A percentile compares a stretch with the other conserved stretches of the same genome.
phyloP scores from a whole-genome alignment of 2,113 vertebrate species.

The Lathamus discolor region DNA sequence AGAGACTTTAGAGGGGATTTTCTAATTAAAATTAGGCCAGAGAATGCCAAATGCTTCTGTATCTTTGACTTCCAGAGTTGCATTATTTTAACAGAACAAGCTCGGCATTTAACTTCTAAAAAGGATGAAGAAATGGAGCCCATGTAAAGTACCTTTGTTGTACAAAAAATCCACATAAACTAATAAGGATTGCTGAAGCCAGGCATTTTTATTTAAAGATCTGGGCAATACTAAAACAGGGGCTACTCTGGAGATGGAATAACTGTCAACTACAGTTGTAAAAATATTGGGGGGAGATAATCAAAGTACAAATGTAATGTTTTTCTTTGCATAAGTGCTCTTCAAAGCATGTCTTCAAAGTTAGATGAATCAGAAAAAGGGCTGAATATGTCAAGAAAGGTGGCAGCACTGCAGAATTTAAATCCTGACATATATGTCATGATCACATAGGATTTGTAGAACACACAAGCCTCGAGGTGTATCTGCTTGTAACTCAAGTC shows the following conservation, averaged over 20 bases:
- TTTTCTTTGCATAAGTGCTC: background rate
- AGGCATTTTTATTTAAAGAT: background rate
- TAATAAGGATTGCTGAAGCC: background rate
- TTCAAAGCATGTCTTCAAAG: background rate
- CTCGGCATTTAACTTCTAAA: background rate
- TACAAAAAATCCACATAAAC: background rate
- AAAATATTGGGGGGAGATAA: background rate
- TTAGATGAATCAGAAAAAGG: background rate
- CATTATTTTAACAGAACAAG: background rate
- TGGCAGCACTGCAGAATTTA: background rate
- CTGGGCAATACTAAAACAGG: background rate
- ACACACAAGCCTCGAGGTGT: conserved; percentile 12
- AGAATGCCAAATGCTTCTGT: background rate
- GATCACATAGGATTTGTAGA: background rate
- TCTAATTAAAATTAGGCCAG: background rate
- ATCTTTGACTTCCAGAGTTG: background rate
- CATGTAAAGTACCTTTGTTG: background rate
- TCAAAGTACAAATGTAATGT: background rate
- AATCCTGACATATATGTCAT: conserved; percentile 20
- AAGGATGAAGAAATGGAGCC: background rate
- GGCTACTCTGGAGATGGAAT: background rate
- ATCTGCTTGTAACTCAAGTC: conserved; percentile 30
- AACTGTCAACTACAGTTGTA: background rate
- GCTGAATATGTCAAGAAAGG: background rate
- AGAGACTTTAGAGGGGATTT: background rate